These are phyloP conservation scores for Neolamprologus ventralis DNA, from an alignment of 2,113 vertebrate species.

Conservation along the genomic window DNA sequence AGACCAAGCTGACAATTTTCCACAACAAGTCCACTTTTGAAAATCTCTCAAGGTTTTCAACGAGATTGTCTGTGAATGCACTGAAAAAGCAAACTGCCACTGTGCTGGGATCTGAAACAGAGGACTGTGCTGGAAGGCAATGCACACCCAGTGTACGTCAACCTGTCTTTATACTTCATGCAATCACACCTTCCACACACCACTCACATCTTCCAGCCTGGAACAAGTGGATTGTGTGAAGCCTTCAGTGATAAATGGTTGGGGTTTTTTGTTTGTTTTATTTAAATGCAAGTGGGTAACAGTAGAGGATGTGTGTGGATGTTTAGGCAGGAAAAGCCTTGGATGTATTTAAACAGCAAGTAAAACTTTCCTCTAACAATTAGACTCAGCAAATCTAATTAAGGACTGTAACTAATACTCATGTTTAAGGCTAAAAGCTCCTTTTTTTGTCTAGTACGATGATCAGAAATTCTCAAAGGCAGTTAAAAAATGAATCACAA, in stretches of 20 bases:
- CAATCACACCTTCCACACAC: background rate
- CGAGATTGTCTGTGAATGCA: background rate
- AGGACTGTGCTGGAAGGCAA: background rate
- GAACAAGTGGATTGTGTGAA: background rate
- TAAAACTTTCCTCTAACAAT: background rate
- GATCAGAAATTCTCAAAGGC: background rate
- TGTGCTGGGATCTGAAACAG: background rate
- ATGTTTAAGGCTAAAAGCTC: background rate
- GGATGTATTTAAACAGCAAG: background rate
- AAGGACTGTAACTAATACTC: background rate
- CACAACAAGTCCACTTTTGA: constrained; percentile 42
- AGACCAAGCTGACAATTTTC: constrained; percentile 48
- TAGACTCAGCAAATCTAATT: background rate
- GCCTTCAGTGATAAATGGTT: background rate
- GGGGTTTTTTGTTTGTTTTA: background rate
- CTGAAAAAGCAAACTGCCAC: background rate
- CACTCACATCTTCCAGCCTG: background rate
- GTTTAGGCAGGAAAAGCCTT: background rate
- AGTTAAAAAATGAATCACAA: background rate
- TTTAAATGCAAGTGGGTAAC: background rate
- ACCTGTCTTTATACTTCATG: background rate
- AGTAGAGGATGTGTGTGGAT: background rate
- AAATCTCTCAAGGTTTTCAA: constrained; percentile 2
- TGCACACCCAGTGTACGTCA: background rate
- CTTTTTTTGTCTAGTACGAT: background rate